Evolutionary conservation across 2,888 invertebrate genomes (phyloP).

Genomic region (Drosophila merina): DNA sequence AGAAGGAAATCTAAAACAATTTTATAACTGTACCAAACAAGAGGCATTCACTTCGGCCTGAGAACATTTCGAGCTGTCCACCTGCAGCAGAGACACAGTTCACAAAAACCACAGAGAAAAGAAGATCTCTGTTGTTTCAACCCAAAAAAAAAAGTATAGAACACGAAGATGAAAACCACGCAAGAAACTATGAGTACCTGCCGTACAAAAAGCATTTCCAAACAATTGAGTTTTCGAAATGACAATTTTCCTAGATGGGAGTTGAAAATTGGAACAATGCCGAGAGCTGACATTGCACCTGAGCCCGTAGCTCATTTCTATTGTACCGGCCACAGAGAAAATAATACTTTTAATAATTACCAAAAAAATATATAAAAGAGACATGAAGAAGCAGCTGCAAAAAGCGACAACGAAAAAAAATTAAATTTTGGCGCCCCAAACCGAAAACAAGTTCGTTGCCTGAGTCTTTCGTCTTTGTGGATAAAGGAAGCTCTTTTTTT

Average conservation of each 20-base stretch:
- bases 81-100: conserved; percentile 60
- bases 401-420: conserved; percentile 30
- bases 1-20: conserved; percentile 44
- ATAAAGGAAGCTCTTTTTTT: conserved; percentile 35
- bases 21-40: conserved; percentile 68
- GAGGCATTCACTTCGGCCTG: conserved; percentile 53
- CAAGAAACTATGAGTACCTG: conserved; percentile 49
- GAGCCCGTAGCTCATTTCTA: conserved; percentile 55
- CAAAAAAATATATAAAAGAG: conserved; percentile 24
- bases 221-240: conserved; percentile 74
- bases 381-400: conserved; percentile 64
- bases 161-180: conserved; percentile 39
- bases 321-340: conserved; percentile 51
- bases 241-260: conserved; percentile 63
- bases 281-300: conserved; percentile 56
- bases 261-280: conserved; percentile 64
- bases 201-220: conserved; percentile 55
- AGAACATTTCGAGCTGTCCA: conserved; percentile 69
- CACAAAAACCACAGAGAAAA: conserved; percentile 58
- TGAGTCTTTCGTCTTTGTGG: conserved; percentile 66
- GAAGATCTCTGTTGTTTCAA: conserved; percentile 71
- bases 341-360: conserved; percentile 63
- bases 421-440: conserved; percentile 46
- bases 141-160: conserved; percentile 44
- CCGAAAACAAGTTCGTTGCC: conserved; percentile 69